These are phyloP conservation scores for Naja naja DNA, from an alignment of 2,113 vertebrate genomes.

Conservation along the genomic window DNA sequence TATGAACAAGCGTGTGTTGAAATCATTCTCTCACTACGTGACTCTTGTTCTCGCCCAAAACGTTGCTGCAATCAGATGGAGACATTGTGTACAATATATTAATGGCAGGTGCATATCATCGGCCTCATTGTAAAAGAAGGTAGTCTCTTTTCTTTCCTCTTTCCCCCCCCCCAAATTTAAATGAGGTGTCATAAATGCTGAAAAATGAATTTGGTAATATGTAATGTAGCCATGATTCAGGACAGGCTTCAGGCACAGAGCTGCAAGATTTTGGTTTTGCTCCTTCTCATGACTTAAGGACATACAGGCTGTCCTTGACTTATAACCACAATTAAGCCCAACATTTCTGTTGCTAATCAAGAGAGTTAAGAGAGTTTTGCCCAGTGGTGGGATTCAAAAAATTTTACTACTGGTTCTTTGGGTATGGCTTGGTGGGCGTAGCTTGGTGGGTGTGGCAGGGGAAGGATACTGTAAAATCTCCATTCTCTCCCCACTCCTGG, in stretches of 20 bases:
- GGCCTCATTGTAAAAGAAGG: conserved; percentile 75
- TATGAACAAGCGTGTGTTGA: conserved; percentile 77
- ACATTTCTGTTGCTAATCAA: not conserved
- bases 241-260: conserved; percentile 54
- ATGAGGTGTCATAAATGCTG: conserved; percentile 72
- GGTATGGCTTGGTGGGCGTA: too few relatives aligned
- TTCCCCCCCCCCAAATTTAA: conserved; percentile 51
- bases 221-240: conserved; percentile 67
- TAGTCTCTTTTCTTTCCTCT: conserved; percentile 65
- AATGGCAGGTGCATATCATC: conserved; percentile 77
- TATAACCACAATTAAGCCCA: not conserved
- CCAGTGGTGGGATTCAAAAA: too few relatives aligned
- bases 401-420: too few relatives aligned
- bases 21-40: conserved; percentile 80
- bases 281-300: conserved; percentile 46
- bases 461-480: too few relatives aligned
- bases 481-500: too few relatives aligned
- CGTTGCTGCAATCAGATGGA: conserved; percentile 78
- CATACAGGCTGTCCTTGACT: conserved; percentile 1
- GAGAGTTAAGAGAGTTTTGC: not conserved
- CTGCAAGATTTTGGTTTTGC: conserved; percentile 53
- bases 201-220: conserved; percentile 74
- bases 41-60: conserved; percentile 79
- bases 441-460: too few relatives aligned
- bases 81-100: conserved; percentile 71